A percentile compares a stretch with the other conserved stretches of the same genome.
Conservation (phyloP, 1,140 invertebrate species). For the Phenacoccus solenopsis region DNA sequence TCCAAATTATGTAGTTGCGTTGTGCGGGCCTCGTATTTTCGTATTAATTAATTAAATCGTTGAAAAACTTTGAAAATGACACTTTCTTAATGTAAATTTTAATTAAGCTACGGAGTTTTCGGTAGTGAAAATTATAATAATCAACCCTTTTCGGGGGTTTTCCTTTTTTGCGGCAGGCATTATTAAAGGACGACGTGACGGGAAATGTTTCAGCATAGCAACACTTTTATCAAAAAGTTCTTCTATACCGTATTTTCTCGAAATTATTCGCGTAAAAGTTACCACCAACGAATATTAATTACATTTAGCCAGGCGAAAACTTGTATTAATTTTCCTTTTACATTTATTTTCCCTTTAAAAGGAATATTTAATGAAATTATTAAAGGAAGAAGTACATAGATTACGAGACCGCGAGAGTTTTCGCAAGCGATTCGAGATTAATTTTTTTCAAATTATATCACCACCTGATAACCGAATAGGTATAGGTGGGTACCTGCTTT, state of each 20-base stretch:
- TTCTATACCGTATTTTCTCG: conserved; percentile 10
- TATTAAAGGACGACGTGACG: conserved; percentile 16
- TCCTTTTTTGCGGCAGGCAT: conserved; percentile 14
- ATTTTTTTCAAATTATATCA: not conserved
- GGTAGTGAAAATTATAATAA: conserved; percentile 8
- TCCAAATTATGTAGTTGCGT: not conserved
- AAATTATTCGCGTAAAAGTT: conserved; percentile 16
- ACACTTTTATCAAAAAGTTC: conserved; percentile 13
- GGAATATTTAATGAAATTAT: conserved; percentile 17
- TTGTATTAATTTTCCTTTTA: conserved; percentile 17
- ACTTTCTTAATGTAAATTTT: conserved; percentile 18
- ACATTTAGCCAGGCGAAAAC: conserved; percentile 14
- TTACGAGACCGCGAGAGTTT: not conserved
- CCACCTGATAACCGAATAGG: not conserved
- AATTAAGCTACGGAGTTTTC: not conserved
- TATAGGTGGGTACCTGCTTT: too few relatives aligned
- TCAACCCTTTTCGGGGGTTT: conserved; percentile 7
- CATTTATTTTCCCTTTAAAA: conserved; percentile 8
- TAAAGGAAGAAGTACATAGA: not conserved
- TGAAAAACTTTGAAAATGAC: conserved; percentile 14
- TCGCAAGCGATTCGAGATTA: not conserved
- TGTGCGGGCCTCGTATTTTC: not conserved
- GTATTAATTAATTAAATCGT: conserved; percentile 16
- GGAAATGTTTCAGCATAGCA: not conserved
- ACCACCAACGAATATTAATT: conserved; percentile 14